Evolutionary conservation across 2,888 invertebrate genomes (phyloP), one percentile per base, ranked within the genome.

Genomic region (Tenthredo mesomela): DNA sequence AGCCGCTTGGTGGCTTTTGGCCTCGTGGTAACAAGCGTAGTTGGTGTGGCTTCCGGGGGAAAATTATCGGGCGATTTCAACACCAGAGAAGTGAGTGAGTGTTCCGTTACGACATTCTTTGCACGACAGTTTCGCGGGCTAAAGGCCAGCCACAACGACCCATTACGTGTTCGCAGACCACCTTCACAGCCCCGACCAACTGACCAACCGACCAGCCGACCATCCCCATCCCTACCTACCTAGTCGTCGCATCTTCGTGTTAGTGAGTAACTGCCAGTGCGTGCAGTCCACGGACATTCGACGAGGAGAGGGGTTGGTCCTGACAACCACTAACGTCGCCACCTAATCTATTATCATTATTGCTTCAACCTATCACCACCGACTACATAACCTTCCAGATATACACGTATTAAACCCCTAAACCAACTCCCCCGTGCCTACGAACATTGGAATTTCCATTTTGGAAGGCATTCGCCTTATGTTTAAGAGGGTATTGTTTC

Each of bases 101-200:
- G 47, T 67, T 82, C 18, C 70, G 82, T 70, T 82, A 82, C 82
- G 67, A 82, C 82, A 70, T 82, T 82, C 67, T 82, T 82, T 67
- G 47, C 67, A 67, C 82, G 82, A 70, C 47, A 70, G 29, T 67
- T 70, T 82, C 61, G 58, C 82, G 43, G 67, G 37, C 43, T 21
- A 67, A 65, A 70, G 82, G 37, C 82, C 47, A 43, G 80, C 80
- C 61, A 21, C 77, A 61, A 80, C 40, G 80, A 80, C 80, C 58
- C 80, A 80, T 80, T 61, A 80, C 80, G 80, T 80, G 80, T 80
- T 80, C 80, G 25, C 80, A 80, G 29, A 25, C 54, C 47, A 77
- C 54, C 77, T 29, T 37, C n/a, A n/a, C 29, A 70, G 9, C 18
- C 10, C 18, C 18, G 15, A 29, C 15, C 15, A 10, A 40, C 37